Base-by-base conservation (phyloP, 2,113 vertebrate genomes). In the Hippotragus niger region DNA sequence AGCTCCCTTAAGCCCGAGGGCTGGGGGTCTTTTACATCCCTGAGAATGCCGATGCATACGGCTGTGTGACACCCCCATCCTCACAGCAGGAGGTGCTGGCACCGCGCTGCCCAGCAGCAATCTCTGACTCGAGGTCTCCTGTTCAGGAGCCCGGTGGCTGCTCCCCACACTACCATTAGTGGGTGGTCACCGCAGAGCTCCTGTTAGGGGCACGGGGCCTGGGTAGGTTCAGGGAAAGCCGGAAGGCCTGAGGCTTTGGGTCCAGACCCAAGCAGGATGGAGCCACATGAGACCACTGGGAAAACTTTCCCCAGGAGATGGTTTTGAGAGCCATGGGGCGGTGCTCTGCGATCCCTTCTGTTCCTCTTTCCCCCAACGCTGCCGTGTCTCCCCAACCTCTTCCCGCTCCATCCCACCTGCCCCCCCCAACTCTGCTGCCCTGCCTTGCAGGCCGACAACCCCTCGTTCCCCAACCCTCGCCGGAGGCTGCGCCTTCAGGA, bases 381-480 rank as follows among this genome's bases (percentile, higher is more conserved):
- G 2, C 7, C 10, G 6, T 1, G 2, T 52, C 64, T 64, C 90
- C 43, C 36, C 55, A 29, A 2, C 16, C 36, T 47, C 27, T 27
- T 6, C 2, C 7, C 0, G 0, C 2, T 1, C 7, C 83, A 52
- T 45, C 60, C 81, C 12, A 1, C 45, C 40, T 6, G 15, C 19
- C 19, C 47, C 89, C 29, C 29, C 82, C 76, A 33, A 1, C 81
- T 4, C 58, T 40, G 82, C 92, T 36, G 12, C n/a, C 3, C 88
- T 31, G 31, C 2, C 88, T 29, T 0, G 0, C 97, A 99, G 99
- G 99, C 97, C 0, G 98, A 98, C 97, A 99, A 99, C 85, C 99
- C 99, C 2, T 99, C 99, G 0, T 99, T 99, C 82, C 99, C 99
- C 67, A 99, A 99, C 98, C 99, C 99, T 0, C 99, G 99, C n/a